These are phyloP conservation scores for Hephaestus fuliginosus DNA, from an alignment of 2,797 vertebrate genomes.

Conservation along the genomic window DNA sequence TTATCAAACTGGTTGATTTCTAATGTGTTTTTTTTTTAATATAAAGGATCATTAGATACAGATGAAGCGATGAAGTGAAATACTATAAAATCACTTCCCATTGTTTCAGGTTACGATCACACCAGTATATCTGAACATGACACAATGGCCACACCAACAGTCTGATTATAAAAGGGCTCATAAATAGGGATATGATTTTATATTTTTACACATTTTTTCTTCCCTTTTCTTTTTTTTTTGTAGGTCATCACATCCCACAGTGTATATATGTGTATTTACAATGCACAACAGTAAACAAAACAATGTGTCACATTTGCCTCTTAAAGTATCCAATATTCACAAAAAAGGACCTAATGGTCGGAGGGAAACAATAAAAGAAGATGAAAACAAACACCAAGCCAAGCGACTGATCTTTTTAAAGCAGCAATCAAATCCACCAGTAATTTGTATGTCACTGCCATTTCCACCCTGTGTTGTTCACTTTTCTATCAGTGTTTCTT, in stretches of 20 bases:
- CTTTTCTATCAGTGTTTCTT: constrained; percentile 66
- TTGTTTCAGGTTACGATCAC: neutral
- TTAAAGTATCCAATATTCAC: constrained; percentile 16
- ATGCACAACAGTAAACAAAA: constrained; percentile 22
- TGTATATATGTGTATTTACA: neutral
- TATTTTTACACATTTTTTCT: neutral
- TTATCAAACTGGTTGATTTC: neutral
- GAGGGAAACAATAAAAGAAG: neutral
- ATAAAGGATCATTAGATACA: neutral
- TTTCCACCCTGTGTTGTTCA: constrained; percentile 40
- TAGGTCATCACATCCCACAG: constrained; percentile 1
- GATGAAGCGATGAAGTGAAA: neutral
- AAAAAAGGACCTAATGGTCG: neutral
- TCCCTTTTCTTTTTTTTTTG: constrained; percentile 4
- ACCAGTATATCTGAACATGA: neutral
- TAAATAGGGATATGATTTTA: neutral
- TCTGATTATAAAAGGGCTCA: neutral
- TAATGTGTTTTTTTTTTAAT: neutral
- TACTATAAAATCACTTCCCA: neutral
- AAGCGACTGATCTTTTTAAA: constrained; percentile 30
- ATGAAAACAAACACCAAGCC: constrained; percentile 23
- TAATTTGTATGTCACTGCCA: constrained; percentile 46
- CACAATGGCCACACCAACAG: neutral
- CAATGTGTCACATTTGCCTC: constrained; percentile 25
- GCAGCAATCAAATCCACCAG: constrained; percentile 29